Conservation (phyloP, 2,888 invertebrate genomes). For the Hesperia comma region DNA sequence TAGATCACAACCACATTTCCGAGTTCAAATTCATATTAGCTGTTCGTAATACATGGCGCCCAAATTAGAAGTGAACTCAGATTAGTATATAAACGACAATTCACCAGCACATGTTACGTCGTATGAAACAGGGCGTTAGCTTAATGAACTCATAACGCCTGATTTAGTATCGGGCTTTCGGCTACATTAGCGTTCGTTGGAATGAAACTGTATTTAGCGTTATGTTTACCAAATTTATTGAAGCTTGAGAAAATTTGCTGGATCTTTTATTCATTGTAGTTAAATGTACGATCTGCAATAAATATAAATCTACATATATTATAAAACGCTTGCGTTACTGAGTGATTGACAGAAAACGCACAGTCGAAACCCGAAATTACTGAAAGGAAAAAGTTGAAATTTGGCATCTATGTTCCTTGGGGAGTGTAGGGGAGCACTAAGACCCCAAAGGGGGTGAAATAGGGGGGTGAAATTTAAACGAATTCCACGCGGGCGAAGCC, state of each 20-base stretch:
- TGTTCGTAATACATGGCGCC: conserved; percentile 21
- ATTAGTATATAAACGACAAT: conserved; percentile 44
- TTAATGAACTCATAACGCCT: conserved; percentile 70
- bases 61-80: conserved; percentile 30
- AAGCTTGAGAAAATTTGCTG: conserved; percentile 20
- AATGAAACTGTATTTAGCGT: conserved; percentile 44
- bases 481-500: no score
- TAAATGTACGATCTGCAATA: background rate
- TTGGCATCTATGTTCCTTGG: no score
- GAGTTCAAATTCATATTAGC: conserved; percentile 32
- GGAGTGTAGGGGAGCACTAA: no score
- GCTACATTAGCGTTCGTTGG: conserved; percentile 51
- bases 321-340: no score
- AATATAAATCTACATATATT: no score
- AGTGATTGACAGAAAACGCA: no score
- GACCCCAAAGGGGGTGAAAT: no score
- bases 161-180: conserved; percentile 61
- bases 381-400: no score
- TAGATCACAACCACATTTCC: conserved; percentile 8
- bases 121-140: conserved; percentile 50
- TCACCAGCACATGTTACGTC: conserved; percentile 46
- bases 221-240: conserved; percentile 38
- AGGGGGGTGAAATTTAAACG: no score
- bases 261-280: background rate
- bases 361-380: no score